Base-by-base conservation (phyloP, 1,140 invertebrate species). In the Latrodectus geometricus region DNA sequence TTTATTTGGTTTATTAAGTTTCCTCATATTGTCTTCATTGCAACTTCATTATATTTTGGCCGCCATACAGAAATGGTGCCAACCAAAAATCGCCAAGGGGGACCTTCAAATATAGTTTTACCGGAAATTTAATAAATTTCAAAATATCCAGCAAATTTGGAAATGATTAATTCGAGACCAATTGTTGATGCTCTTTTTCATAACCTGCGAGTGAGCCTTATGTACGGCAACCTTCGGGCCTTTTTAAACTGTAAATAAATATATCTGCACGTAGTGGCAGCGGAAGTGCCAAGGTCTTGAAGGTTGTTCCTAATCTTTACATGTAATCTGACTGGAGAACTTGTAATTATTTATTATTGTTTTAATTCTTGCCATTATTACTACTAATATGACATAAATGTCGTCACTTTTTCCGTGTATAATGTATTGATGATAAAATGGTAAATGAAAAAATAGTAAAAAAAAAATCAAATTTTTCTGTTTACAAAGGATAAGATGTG, bases 191-290 rank as follows among this genome's bases (percentile, higher is more conserved):
- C 15, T 17, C 50, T 72, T 86, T 86, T 72, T 49, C 35, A 8
- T 15, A 15, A 66, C 49, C 54, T n/a, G 20, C 68, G 85, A 87
- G 76, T 79, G 85, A 87, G 85, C 85, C 85, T 87, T 87, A 87
- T 87, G 85, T 80, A 79, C 35, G 76, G 15, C 85, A 87, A 81
- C 69, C 78, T 77, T 79, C 86, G 61, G 86, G 86, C 73, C 86
- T 87, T 87, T 87, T 82, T 80, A 87, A 87, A 87, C 79, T 87
- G 86, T 87, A 87, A 87, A 87, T 87, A 87, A 87, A 76, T 87
- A 82, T 81, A 87, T 50, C 86, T 87, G 78, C 86, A 81, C 78
- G 86, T 87, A 81, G 86, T 49, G 86, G 86, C 86, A 87, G 78
- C 86, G 49, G 86, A 87, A 87, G 86, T 87, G 86, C 86, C 86